Conservation (phyloP, 2,888 invertebrate species). For the Keiferia lycopersicella region DNA sequence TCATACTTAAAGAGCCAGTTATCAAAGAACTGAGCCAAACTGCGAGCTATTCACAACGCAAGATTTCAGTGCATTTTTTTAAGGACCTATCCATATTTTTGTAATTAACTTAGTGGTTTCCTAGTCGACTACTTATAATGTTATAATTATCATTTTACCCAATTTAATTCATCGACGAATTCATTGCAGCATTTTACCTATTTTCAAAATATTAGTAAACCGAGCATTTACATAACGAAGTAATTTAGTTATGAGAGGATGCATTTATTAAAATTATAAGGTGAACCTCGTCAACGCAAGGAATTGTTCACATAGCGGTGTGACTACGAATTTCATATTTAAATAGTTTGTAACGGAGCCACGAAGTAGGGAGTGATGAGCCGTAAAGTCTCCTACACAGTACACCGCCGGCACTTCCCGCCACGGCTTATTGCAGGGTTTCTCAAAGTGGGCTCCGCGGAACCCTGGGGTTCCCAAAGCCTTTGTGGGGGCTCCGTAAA, state of each 20-base stretch:
- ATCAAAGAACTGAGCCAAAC: neutral
- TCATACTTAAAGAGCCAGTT: neutral
- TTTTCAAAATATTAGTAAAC: conserved; percentile 17
- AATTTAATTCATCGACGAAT: conserved; percentile 24
- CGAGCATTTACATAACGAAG: conserved; percentile 37
- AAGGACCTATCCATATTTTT: neutral
- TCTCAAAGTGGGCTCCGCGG: too few species aligned
- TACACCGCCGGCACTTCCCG: too few species aligned
- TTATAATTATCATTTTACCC: conserved; percentile 18
- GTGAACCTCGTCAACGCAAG: conserved; percentile 61
- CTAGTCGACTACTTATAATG: conserved; percentile 27
- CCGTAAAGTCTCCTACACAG: conserved; percentile 25
- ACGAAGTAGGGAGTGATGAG: conserved; percentile 49
- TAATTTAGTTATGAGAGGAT: conserved; percentile 36
- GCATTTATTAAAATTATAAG: conserved; percentile 52
- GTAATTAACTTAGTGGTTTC: conserved; percentile 19
- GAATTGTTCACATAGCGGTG: conserved; percentile 71
- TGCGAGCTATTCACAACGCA: neutral
- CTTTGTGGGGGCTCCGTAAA: too few species aligned
- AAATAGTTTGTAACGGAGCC: conserved; percentile 49
- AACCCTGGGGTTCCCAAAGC: too few species aligned
- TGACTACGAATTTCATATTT: conserved; percentile 68
- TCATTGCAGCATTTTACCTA: conserved; percentile 4
- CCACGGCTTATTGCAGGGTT: too few species aligned
- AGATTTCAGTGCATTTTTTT: neutral